phyloP scores from a whole-genome alignment of 2,113 vertebrate species.

The Octodon degus region DNA sequence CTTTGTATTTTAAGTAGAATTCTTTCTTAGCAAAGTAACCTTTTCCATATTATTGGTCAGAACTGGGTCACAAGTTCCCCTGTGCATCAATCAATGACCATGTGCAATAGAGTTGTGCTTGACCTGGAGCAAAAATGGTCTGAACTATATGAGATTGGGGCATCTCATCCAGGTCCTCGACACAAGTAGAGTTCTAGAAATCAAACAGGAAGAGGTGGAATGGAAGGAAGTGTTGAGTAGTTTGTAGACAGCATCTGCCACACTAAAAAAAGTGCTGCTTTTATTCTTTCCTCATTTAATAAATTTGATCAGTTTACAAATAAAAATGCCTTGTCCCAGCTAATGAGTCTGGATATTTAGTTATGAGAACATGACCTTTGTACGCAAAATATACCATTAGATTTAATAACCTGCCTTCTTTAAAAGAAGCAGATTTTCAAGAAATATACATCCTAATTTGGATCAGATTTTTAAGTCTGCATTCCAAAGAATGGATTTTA shows the following conservation, averaged over 20 bases:
- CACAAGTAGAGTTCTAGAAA: background rate
- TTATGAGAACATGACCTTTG: background rate
- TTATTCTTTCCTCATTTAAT: background rate
- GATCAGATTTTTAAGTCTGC: background rate
- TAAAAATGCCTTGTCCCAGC: background rate
- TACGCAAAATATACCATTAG: background rate
- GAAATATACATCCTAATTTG: conserved; percentile 48
- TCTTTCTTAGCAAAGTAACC: background rate
- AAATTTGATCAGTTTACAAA: conserved; percentile 5
- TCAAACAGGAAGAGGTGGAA: background rate
- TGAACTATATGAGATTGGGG: background rate
- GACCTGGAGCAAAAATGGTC: background rate
- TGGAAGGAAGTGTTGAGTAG: background rate
- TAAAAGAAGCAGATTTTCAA: conserved; percentile 18
- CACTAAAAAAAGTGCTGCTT: background rate
- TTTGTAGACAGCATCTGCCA: background rate
- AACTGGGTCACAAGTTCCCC: background rate
- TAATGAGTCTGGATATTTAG: conserved; percentile 32
- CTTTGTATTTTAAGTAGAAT: background rate
- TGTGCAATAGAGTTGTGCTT: background rate
- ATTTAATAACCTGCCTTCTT: background rate
- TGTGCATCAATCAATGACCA: background rate
- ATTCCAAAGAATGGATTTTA: conserved; percentile 43
- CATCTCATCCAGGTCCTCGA: background rate
- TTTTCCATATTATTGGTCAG: background rate